Percentiles rank a stretch among this genome's conserved stretches.
These are phyloP conservation scores for Megathymus violae DNA, from an alignment of 1,140 invertebrate genomes.

Conservation along the genomic window DNA sequence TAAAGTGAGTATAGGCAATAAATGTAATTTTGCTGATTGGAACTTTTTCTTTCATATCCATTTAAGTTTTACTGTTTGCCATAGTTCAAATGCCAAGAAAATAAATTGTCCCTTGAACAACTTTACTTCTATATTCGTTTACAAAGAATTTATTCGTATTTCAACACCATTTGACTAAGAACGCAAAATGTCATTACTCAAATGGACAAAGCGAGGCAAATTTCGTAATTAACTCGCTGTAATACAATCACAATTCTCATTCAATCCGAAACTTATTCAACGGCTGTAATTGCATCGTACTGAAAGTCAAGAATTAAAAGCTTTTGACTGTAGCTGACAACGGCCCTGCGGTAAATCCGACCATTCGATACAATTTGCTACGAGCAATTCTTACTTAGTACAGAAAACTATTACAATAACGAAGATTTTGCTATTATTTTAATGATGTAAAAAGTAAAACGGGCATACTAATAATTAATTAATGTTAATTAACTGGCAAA, in stretches of 20 bases:
- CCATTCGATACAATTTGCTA: constrained; percentile 46
- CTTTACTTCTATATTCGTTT: background rate
- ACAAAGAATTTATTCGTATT: constrained; percentile 8
- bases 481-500: too few species aligned
- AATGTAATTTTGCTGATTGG: too few species aligned
- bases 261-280: constrained; percentile 48
- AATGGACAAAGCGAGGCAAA: constrained; percentile 22
- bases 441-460: too few species aligned
- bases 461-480: too few species aligned
- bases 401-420: too few species aligned
- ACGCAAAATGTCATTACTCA: constrained; percentile 18
- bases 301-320: constrained; percentile 53
- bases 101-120: background rate
- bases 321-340: constrained; percentile 49
- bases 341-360: constrained; percentile 42
- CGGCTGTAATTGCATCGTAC: constrained; percentile 42
- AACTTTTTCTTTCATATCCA: too few species aligned
- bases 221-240: constrained; percentile 35
- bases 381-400: constrained; percentile 20
- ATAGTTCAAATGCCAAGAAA: too few species aligned
- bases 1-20: too few species aligned
- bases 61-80: too few species aligned
- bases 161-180: constrained; percentile 15
- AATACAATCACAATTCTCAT: constrained; percentile 42
- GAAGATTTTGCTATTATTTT: too few species aligned